These are phyloP conservation scores for Misgurnus anguillicaudatus DNA, from an alignment of 2,113 vertebrate species.

Conservation along the genomic window DNA sequence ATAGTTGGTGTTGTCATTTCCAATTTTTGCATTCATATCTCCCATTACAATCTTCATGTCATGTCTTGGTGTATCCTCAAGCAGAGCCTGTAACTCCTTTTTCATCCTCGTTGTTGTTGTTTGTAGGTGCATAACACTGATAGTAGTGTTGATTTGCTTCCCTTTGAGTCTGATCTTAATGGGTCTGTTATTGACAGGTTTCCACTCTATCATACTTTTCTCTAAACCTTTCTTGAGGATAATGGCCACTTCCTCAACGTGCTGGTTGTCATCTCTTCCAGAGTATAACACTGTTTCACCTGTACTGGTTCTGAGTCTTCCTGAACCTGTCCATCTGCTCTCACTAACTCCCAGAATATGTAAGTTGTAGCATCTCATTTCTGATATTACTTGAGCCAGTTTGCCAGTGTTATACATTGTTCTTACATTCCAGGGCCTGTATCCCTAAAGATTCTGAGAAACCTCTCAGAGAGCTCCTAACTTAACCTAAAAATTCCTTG, in stretches of 20 bases:
- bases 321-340: conserved; percentile 15
- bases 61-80: background rate
- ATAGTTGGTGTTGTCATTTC: background rate
- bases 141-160: no score
- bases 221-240: no score
- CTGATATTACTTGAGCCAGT: background rate
- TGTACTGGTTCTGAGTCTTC: background rate
- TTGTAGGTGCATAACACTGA: no score
- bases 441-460: no score
- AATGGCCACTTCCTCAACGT: no score
- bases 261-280: no score
- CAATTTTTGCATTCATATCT: background rate
- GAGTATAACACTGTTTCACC: background rate
- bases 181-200: no score
- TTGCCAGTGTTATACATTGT: background rate
- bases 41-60: background rate
- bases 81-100: background rate
- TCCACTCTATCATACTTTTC: no score
- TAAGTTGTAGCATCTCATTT: background rate
- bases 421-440: background rate
- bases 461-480: background rate
- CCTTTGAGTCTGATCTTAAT: no score
- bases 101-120: no score
- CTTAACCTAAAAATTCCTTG: no score
- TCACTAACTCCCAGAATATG: background rate